Percentiles rank a stretch among this genome's conserved stretches.
phyloP scores from a whole-genome alignment of 2,797 vertebrate species.

The Pipistrellus nathusii region DNA sequence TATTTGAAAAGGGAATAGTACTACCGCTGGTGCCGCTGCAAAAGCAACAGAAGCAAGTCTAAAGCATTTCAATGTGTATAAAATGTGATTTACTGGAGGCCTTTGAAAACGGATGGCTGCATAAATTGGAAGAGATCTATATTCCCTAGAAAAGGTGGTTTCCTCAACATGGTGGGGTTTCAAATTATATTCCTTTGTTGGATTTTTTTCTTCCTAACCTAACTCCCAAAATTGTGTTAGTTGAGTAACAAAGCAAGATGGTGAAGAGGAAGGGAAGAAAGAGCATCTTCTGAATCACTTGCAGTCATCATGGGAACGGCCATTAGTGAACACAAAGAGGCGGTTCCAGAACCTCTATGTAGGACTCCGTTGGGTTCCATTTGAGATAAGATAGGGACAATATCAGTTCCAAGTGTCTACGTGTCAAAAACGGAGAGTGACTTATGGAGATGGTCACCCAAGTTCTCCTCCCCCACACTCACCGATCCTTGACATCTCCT shows the following conservation, averaged over 20 bases:
- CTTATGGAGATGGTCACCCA: background rate
- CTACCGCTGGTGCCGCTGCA: background rate
- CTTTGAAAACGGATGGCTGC: constrained; percentile 61
- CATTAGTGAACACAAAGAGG: background rate
- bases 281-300: background rate
- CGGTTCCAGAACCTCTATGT: background rate
- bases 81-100: constrained; percentile 66
- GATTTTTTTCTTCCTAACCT: background rate
- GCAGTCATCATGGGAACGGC: background rate
- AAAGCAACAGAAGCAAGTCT: constrained; percentile 53
- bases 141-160: constrained; percentile 53
- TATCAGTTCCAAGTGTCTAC: background rate
- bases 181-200: constrained; percentile 68
- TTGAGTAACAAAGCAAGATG: constrained; percentile 9
- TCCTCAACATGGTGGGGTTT: constrained; percentile 58
- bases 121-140: constrained; percentile 14
- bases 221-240: constrained; percentile 22
- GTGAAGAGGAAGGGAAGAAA: background rate
- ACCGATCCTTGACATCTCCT: background rate
- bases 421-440: background rate
- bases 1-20: constrained; percentile 35
- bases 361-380: background rate
- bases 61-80: constrained; percentile 20
- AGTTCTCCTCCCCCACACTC: rapidly evolving
- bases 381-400: background rate